Conservation (phyloP, 2,113 vertebrate genomes). For the Solea senegalensis region DNA sequence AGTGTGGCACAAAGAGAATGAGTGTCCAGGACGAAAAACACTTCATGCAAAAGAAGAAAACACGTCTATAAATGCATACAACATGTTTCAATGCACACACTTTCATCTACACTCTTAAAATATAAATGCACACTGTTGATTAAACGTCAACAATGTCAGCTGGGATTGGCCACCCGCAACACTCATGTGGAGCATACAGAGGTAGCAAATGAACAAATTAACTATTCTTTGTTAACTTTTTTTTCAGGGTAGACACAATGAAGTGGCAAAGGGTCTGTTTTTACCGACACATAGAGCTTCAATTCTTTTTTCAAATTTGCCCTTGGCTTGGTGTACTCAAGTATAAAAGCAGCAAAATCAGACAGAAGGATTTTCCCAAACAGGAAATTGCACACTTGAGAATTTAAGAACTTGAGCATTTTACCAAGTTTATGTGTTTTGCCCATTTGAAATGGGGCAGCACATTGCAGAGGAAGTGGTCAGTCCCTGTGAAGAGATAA, state of each 20-base stretch:
- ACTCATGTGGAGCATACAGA: no score
- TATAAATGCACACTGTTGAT: no score
- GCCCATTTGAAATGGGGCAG: constrained; percentile 23
- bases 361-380: constrained; percentile 32
- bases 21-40: neutral
- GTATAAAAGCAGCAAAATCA: constrained; percentile 19
- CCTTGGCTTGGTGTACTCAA: no score
- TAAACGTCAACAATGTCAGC: no score
- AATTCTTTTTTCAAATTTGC: neutral
- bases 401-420: constrained; percentile 31
- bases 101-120: no score
- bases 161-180: no score
- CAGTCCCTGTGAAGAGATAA: constrained; percentile 23
- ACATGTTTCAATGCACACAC: neutral
- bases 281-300: neutral
- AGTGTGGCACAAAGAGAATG: neutral
- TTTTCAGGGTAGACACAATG: constrained; percentile 31
- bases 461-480: constrained; percentile 27
- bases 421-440: constrained; percentile 29
- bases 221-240: no score
- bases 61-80: neutral
- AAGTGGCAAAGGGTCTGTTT: constrained; percentile 6
- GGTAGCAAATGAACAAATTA: no score
- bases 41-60: constrained; percentile 3
- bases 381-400: constrained; percentile 46